Base-by-base conservation (phyloP, 2,113 vertebrate genomes). In the Mobula birostris region DNA sequence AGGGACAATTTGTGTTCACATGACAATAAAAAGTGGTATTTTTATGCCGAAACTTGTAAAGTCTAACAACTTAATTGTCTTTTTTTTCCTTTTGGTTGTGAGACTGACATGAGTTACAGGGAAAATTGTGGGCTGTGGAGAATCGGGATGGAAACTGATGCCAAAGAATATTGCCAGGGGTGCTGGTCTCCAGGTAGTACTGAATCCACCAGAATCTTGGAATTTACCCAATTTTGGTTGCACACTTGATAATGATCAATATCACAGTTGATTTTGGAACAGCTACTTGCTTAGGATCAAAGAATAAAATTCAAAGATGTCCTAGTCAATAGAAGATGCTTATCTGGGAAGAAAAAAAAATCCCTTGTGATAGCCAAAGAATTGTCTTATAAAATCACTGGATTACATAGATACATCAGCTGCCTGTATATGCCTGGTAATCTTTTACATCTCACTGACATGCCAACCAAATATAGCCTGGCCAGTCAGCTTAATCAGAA, bases 1-100 rank as follows among this genome's bases (percentile, higher is more conserved):
- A 99, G 98, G 99, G 98, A 98, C 96, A 96, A 97, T 97, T 97
- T 99, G 98, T 98, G 98, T 99, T 98, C 96, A 97, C 97, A 98
- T 99, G 98, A 98, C 98, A 98, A 98, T 98, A 98, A 97, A 98
- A 97, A 98, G 96, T 97, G 98, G 98, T 98, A 98, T 99, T 98
- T 95, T 98, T 95, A 97, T 98, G 98, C 98, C 98, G 97, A 27
- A 93, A 97, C 96, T 95, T 96, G 94, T 94, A 56, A 93, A 93
- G 91, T 56, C 36, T 93, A 56, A 74, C 91, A 93, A 74, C 24
- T 95, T 94, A 95, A 94, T 95, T 96, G 96, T 96, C 96, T 85
- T 95, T 27, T 95, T 95, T 96, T 96, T 96, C 95, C 95, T 96
- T 95, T 95, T n/a, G 29, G 8, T 66, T 66, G 61, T n/a, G 63